Evolutionary conservation across 1,140 invertebrate species (phyloP), one percentile per base, ranked within the genome.

Genomic region (Holotrichia oblita): DNA sequence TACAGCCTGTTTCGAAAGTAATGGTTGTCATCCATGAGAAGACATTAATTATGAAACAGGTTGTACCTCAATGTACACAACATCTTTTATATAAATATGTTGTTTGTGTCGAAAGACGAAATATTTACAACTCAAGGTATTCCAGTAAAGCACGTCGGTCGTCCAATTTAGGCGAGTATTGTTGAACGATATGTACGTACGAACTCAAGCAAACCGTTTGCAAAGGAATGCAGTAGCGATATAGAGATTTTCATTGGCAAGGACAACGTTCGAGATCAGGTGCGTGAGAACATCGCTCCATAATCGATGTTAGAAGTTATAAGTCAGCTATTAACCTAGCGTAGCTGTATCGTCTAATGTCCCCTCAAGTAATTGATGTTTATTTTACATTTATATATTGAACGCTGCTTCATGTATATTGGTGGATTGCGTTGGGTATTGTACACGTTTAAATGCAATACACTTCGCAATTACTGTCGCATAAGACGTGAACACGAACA

Each of bases 261-360:
- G 77, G 77, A 78, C 61, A 78, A 78, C 42, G 77, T 64, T 78
- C 77, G 61, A 34, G 27, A 73, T 78, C 77, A 78, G 61, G 64
- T 73, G 77, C 77, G 77, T 78, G 77, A 78, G 77, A 78, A 78
- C 64, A 78, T 42, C 77, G 69, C 41, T 72, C 61, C 17, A 78
- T 78, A 78, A 78, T 78, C 55, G 77, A 78, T 64, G 77, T 78
- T 73, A 78, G 77, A 40, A 73, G 59, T 41, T 78, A 72, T 78
- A 73, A 78, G 59, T 78, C 41, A 78, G 34, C 77, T 64, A 78
- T 78, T 78, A 72, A 78, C 34, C 24, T 42, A 40, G 34, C 77
- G 14, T 78, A 78, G 72, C 77, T 78, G 77, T 78, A 78, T 17
- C 77, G 59, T 41, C n/a, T 42, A 64, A 64, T 73, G 61, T 78